phyloP scores from a whole-genome alignment of 2,888 invertebrate genomes.

The Thyatira batis region DNA sequence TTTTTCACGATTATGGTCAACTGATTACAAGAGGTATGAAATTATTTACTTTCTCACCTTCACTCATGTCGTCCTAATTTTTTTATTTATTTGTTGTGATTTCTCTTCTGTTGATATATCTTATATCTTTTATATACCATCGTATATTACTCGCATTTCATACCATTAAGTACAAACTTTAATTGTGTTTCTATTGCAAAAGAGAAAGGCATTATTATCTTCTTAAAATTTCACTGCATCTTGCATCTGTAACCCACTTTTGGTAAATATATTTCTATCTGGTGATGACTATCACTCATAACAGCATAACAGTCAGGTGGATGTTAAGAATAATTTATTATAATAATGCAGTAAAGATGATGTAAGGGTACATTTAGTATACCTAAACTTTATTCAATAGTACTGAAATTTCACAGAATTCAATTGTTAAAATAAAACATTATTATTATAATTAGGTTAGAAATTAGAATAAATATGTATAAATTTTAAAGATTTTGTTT shows the following conservation, averaged over 20 bases:
- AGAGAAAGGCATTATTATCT: conserved; percentile 59
- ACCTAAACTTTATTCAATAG: no score
- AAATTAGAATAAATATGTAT: no score
- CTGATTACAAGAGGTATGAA: conserved; percentile 48
- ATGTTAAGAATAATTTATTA: no score
- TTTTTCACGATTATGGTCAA: conserved; percentile 45
- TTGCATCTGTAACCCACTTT: conserved; percentile 51
- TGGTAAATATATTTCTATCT: conserved; percentile 28
- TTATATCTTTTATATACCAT: no score
- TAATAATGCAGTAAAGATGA: no score
- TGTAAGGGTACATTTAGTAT: no score
- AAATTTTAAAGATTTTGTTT: no score
- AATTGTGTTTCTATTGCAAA: conserved; percentile 29
- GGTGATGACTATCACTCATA: no score
- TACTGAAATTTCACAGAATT: no score
- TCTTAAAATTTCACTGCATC: not conserved
- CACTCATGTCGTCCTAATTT: conserved; percentile 48
- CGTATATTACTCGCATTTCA: not conserved
- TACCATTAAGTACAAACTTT: conserved; percentile 8
- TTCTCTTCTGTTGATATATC: conserved; percentile 11
- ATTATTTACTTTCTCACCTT: conserved; percentile 52
- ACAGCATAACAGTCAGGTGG: no score
- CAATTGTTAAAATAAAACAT: no score
- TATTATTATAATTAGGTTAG: no score
- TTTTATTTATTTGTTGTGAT: conserved; percentile 43